Evolutionary conservation across 2,888 invertebrate species (phyloP), one percentile per base, ranked within the genome.

Genomic region (Cheilosia soror): DNA sequence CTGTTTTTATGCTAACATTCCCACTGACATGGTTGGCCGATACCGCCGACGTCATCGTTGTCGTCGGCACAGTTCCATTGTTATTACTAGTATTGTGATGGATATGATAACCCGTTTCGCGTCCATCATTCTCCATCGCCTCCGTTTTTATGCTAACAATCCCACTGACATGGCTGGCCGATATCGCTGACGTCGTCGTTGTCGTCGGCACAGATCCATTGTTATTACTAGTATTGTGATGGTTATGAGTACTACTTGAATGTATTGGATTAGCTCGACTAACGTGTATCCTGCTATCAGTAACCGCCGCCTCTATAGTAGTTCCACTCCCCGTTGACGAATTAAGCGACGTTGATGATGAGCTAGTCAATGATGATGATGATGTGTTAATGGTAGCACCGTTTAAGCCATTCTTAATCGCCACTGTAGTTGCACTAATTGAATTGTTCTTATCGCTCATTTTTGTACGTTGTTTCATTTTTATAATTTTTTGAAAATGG

Each of bases 391-490:
- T 88, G 60, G 86, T 90, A 81, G 86, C 95, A 93, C 94, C 95
- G 94, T 95, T 95, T 93, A 95, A 94, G 93, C 95, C 95, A 94
- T 95, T 94, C 94, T 94, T 88, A 68, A 87, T 88, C 88, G 81
- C 80, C 88, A 86, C 88, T 87, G 88, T 88, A 88, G 88, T 89
- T 89, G 88, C 89, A 90, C 87, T 87, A 79, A 87, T 94, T 94
- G 94, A 94, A 94, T 95, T 94, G 93, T 94, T 94, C 94, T 95
- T 93, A 92, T 94, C 93, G 93, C 93, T 93, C 94, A 94, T 94
- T 93, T 93, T 93, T 93, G 93, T 93, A 95, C 95, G 95, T 95
- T 95, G 95, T 95, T 94, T 94, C 94, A 93, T 94, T 94, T 94
- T 88, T 88, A 87, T 88, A 87, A 87, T 88, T 88, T 89, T 79